Evolutionary conservation across 2,113 vertebrate species (phyloP).

Genomic region (Neotragus moschatus): DNA sequence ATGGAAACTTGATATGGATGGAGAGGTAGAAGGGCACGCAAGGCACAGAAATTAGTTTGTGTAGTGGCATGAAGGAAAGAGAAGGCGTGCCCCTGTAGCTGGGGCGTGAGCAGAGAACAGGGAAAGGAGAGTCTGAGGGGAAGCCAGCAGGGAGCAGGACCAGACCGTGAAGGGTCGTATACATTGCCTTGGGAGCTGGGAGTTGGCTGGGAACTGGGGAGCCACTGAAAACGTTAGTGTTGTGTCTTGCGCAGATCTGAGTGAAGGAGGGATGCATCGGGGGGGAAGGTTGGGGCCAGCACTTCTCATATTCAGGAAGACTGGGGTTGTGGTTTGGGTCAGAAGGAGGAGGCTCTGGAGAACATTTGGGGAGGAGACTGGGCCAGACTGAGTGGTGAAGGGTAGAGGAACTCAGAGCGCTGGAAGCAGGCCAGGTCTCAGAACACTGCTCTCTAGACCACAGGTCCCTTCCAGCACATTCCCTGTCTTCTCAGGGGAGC

Average conservation of each 20-base stretch:
- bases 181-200: no score
- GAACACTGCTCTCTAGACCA: not conserved
- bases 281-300: not conserved
- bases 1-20: not conserved
- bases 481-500: not conserved
- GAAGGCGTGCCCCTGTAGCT: not conserved
- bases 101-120: not conserved
- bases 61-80: not conserved
- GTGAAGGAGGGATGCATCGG: fast-evolving
- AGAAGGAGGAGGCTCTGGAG: not conserved
- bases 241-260: not conserved
- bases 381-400: not conserved
- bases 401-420: fast-evolving
- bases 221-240: not conserved
- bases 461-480: no score
- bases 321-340: not conserved
- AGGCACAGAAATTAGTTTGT: not conserved
- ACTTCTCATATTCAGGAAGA: fast-evolving
- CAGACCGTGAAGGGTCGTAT: fast-evolving
- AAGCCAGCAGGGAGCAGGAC: not conserved
- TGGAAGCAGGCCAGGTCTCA: not conserved
- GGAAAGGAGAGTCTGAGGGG: not conserved
- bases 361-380: not conserved
- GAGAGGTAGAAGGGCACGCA: not conserved
- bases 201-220: not conserved